Evolutionary conservation across 2,113 vertebrate genomes (phyloP), one percentile per base, ranked within the genome.

Genomic region (Rattus rattus): DNA sequence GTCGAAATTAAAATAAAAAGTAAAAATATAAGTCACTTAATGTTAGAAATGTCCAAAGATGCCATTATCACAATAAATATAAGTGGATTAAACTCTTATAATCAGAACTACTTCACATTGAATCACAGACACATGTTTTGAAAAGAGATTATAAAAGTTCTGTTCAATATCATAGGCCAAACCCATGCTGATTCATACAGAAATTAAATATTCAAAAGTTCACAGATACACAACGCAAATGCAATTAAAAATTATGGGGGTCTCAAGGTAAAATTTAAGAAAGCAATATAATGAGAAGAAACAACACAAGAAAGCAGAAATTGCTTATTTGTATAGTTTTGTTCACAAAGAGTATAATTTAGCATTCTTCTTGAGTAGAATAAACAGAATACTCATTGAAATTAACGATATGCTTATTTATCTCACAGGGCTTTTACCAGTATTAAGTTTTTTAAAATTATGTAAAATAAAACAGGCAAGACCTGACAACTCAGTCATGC

Each of bases 61-160:
- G 89, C 85, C 30, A 43, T 85, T 94, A 93, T 93, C 73, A 96
- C 79, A 97, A 90, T 94, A 94, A 96, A 65, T 94, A 1, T 96
- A 95, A 97, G 30, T 85, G 90, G n/a, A 56, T 94, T 96, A 96
- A 90, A 94, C 61, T 92, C 61, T 70, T 65, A 61, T 61, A 90
- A 88, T 20, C 85, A 88, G 22, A 94, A 85, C 16, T 22, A 80
- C 54, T 54, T 88, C 22, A 80, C 33, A 88, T 7, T 95, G 19
- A 4, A 33, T 90, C 43, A 93, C 77, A 91, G 10, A 84, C 12
- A 84, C 4, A 77, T n/a, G 9, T 84, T 94, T 83, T 67, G 33
- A 88, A 83, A 89, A 63, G 5, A 61, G 13, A 95, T 30, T 80
- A 89, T 43, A 63, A 84, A 69, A 93, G 54, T 6, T 12, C 49